Conservation (phyloP, 2,797 vertebrate genomes). For the Xyrichtys novacula region DNA sequence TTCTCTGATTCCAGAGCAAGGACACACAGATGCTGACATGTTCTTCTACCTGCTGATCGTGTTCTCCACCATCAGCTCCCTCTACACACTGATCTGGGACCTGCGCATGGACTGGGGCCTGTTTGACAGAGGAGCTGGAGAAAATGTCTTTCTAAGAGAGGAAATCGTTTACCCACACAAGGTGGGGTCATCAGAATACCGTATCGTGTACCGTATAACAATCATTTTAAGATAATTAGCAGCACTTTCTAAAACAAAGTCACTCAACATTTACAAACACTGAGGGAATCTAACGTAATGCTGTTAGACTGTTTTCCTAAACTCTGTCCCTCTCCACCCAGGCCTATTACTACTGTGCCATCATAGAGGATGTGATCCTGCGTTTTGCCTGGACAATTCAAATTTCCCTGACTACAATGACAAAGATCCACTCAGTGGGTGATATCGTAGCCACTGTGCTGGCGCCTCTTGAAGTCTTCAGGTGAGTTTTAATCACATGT, state of each 20-base stretch:
- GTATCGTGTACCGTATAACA: not conserved
- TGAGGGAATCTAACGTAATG: no score
- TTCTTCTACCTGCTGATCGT: conserved; percentile 98
- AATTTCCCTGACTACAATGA: conserved; percentile 90
- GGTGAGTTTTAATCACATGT: conserved; percentile 81
- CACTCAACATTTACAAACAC: not conserved
- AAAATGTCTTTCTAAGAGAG: conserved; percentile 97
- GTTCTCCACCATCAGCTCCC: conserved; percentile 93
- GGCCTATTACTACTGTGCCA: conserved; percentile 99
- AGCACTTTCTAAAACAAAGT: not conserved
- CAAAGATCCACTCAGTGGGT: conserved; percentile 82
- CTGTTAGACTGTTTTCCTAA: not conserved
- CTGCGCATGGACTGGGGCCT: conserved; percentile 99
- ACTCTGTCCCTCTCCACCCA: conserved; percentile 57
- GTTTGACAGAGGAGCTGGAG: conserved; percentile 97
- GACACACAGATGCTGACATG: conserved; percentile 89
- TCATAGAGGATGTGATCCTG: conserved; percentile 95
- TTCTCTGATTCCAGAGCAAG: conserved; percentile 87
- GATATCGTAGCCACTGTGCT: conserved; percentile 94
- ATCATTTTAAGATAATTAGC: no score
- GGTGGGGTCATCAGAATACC: conserved; percentile 73
- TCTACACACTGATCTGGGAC: conserved; percentile 98
- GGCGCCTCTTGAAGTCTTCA: conserved; percentile 97
- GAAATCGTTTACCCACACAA: conserved; percentile 99
- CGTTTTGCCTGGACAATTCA: conserved; percentile 98